These are phyloP conservation scores for Scaptomyza hsui DNA, from an alignment of 1,140 invertebrate species.

Conservation along the genomic window DNA sequence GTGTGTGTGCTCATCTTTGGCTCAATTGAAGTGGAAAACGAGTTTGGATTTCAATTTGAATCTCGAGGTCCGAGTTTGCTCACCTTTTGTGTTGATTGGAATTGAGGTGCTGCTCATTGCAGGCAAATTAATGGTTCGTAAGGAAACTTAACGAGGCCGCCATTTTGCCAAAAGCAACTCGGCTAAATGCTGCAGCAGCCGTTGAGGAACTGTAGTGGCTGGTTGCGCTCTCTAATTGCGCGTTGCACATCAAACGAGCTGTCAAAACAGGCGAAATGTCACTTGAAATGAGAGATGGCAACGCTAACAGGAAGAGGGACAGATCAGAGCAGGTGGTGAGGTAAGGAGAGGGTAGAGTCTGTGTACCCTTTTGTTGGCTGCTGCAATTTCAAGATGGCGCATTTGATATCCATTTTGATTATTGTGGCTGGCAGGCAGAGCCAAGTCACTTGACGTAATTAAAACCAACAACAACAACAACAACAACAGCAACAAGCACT, in stretches of 20 bases:
- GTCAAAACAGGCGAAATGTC: conserved; percentile 70
- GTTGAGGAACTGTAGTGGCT: conserved; percentile 1
- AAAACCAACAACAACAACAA: conserved; percentile 45
- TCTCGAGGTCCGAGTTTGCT: conserved; percentile 16
- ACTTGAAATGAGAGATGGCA: conserved; percentile 45
- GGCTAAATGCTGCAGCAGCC: background rate
- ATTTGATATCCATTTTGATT: conserved; percentile 74
- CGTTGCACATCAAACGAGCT: conserved; percentile 53
- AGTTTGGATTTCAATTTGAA: conserved; percentile 22
- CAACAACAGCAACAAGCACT: background rate
- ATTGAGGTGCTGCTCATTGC: background rate
- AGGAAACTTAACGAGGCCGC: conserved; percentile 14
- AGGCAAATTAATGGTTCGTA: conserved; percentile 1
- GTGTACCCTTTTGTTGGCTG: conserved; percentile 13
- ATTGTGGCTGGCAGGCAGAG: conserved; percentile 49
- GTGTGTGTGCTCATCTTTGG: conserved; percentile 42
- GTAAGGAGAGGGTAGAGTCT: too few relatives aligned
- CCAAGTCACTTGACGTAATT: conserved; percentile 73
- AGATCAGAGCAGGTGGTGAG: background rate
- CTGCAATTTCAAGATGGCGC: conserved; percentile 59
- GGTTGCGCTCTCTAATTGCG: conserved; percentile 36
- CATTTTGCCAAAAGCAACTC: background rate
- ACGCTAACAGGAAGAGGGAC: background rate
- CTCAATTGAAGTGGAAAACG: conserved; percentile 72
- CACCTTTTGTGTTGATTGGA: conserved; percentile 27